Conservation (phyloP, 2,797 vertebrate species). For the Hydrophis major region DNA sequence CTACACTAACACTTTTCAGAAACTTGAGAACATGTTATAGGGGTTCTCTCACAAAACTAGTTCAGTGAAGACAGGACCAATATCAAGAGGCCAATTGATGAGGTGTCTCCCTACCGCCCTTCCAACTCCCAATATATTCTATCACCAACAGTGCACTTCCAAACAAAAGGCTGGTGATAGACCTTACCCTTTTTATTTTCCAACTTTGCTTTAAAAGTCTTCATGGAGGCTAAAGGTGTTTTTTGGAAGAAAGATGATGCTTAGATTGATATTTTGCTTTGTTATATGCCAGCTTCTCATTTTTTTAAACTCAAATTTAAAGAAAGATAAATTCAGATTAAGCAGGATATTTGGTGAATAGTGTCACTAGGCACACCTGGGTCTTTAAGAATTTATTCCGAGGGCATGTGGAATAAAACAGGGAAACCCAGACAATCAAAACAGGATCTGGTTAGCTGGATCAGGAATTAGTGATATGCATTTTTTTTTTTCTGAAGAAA, state of each 20-base stretch:
- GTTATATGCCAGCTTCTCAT: neutral
- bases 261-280: neutral
- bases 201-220: neutral
- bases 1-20: neutral
- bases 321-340: neutral
- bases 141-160: neutral
- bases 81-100: neutral
- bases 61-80: neutral
- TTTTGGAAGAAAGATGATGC: neutral
- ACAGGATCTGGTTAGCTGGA: neutral
- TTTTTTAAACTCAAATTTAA: neutral
- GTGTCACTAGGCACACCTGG: neutral
- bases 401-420: neutral
- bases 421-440: neutral
- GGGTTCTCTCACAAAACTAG: neutral
- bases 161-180: neutral
- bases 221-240: neutral
- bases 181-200: neutral
- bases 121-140: neutral
- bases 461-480: neutral
- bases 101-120: neutral
- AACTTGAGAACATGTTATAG: neutral
- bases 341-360: neutral
- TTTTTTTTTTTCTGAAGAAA: rapidly evolving
- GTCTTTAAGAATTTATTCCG: neutral